These are phyloP conservation scores for Fringilla coelebs DNA, from an alignment of 2,797 vertebrate genomes.

Conservation along the genomic window DNA sequence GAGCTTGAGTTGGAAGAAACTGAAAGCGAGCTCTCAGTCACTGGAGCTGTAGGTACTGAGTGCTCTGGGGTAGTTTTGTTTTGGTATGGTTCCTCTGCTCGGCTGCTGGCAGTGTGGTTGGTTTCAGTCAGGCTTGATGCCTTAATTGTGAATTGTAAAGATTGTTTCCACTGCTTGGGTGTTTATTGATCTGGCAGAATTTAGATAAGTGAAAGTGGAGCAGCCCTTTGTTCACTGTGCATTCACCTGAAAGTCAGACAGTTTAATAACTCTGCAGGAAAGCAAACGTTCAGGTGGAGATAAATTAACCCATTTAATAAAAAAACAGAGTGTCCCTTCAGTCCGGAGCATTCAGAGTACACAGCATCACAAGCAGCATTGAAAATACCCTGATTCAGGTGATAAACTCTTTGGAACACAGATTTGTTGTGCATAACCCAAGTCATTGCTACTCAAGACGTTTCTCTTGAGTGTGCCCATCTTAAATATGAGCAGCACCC, in stretches of 20 bases:
- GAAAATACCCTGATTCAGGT: neutral
- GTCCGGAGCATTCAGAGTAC: neutral
- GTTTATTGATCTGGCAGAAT: neutral
- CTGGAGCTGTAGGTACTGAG: neutral
- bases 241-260: neutral
- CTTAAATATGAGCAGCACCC: neutral
- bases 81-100: neutral
- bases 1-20: slow-evolving; percentile 5
- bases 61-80: neutral
- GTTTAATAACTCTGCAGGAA: slow-evolving; percentile 2
- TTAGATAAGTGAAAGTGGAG: slow-evolving; percentile 13
- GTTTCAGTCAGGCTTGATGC: neutral
- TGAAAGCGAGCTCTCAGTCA: neutral
- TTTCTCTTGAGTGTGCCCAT: neutral
- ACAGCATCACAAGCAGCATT: fast-evolving
- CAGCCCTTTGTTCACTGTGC: neutral
- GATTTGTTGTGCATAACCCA: neutral
- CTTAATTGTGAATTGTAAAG: neutral
- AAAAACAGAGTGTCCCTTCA: neutral
- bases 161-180: neutral
- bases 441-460: neutral
- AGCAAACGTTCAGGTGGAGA: neutral
- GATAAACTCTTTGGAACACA: neutral
- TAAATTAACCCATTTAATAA: neutral
- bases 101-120: neutral